These are phyloP conservation scores for Hypothenemus hampei DNA, from an alignment of 1,140 invertebrate species.

Conservation along the genomic window DNA sequence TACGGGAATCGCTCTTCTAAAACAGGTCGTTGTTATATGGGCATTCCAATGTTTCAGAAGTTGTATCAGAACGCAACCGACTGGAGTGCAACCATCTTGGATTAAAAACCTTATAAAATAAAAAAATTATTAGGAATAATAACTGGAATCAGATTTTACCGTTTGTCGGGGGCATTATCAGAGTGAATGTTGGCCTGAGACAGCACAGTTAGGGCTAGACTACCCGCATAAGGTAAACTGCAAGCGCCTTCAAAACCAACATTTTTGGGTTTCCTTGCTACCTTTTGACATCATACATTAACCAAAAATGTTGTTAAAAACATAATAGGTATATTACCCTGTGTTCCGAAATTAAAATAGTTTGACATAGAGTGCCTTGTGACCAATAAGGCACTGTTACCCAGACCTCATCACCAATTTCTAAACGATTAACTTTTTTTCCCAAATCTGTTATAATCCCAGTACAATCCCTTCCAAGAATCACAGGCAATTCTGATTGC, in stretches of 20 bases:
- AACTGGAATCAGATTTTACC: conserved; percentile 43
- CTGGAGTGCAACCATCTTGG: conserved; percentile 62
- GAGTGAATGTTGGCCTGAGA: conserved; percentile 52
- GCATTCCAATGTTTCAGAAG: conserved; percentile 64
- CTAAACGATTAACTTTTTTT: conserved; percentile 53
- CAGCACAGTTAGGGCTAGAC: conserved; percentile 62
- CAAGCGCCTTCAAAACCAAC: conserved; percentile 64
- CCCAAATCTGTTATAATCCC: conserved; percentile 64
- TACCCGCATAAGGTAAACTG: conserved; percentile 65
- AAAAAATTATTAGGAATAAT: neutral
- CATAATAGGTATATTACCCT: no score
- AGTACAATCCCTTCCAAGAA: conserved; percentile 64
- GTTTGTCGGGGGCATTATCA: conserved; percentile 54
- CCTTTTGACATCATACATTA: conserved; percentile 9
- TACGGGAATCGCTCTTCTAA: conserved; percentile 49
- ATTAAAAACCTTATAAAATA: conserved; percentile 56
- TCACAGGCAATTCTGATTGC: conserved; percentile 55
- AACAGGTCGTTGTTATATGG: conserved; percentile 54
- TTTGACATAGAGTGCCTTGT: conserved; percentile 58
- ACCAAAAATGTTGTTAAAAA: neutral
- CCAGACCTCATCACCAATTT: conserved; percentile 63
- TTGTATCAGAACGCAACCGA: conserved; percentile 69
- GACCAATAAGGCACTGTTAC: conserved; percentile 56
- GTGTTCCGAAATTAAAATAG: conserved; percentile 54
- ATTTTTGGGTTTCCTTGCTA: conserved; percentile 60